phyloP scores from a whole-genome alignment of 2,113 vertebrate genomes.

The Mola mola region DNA sequence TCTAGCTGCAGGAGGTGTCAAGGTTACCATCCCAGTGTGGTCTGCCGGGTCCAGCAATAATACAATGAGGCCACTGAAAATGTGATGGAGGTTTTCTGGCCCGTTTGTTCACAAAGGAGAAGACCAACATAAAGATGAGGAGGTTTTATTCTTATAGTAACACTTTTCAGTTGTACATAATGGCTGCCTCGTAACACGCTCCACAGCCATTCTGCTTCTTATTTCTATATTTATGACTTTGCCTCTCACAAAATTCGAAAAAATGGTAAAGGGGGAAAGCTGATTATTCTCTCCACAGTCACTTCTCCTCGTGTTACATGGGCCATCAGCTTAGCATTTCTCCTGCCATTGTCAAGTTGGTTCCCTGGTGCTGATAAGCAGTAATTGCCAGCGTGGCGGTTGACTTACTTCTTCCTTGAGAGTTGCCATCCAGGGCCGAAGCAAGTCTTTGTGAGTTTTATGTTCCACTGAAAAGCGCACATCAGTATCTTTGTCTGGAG shows the following conservation, averaged over 20 bases:
- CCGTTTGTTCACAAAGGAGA: conserved; percentile 35
- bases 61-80: conserved; percentile 32
- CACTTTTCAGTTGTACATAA: too few species aligned
- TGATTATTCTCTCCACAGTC: conserved; percentile 56
- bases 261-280: conserved; percentile 21
- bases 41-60: conserved; percentile 29
- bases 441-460: conserved; percentile 58
- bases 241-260: conserved; percentile 34
- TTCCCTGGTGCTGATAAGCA: conserved; percentile 67
- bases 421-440: conserved; percentile 62
- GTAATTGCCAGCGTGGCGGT: conserved; percentile 69
- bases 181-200: too few species aligned
- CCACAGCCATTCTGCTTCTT: not conserved
- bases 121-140: too few species aligned
- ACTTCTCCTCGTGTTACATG: conserved; percentile 43
- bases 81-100: conserved; percentile 40
- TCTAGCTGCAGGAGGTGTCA: not conserved
- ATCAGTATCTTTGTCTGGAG: conserved; percentile 74
- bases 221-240: conserved; percentile 49
- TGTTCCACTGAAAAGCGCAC: conserved; percentile 61
- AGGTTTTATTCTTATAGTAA: too few species aligned
- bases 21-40: conserved; percentile 38
- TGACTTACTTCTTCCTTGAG: conserved; percentile 65
- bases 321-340: conserved; percentile 61
- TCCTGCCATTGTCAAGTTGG: conserved; percentile 56